Percentiles rank a stretch among this genome's conserved stretches.
Evolutionary conservation across 2,888 invertebrate genomes (phyloP).

Genomic region (Alviniconcha strummeri): DNA sequence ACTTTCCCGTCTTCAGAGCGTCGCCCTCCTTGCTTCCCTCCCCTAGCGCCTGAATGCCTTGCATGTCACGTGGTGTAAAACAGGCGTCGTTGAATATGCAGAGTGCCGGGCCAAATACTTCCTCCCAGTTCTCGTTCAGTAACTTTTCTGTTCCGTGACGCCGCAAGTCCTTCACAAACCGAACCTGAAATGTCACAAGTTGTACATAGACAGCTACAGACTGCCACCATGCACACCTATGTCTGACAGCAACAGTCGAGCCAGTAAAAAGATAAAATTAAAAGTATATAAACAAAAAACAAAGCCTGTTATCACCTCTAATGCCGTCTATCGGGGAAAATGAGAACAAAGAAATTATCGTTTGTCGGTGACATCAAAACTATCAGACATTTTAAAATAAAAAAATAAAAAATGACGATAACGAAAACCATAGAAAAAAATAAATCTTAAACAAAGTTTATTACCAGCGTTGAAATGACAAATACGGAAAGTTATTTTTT

Average conservation of each 20-base stretch:
- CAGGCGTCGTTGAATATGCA: conserved; percentile 17
- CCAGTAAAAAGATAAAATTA: neutral
- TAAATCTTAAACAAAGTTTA: too few relatives aligned
- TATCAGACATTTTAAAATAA: too few relatives aligned
- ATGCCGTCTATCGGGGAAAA: too few relatives aligned
- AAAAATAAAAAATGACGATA: too few relatives aligned
- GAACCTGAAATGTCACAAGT: neutral
- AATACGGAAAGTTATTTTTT: too few relatives aligned
- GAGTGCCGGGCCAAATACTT: conserved; percentile 13
- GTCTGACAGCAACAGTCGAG: too few relatives aligned
- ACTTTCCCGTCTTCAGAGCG: conserved; percentile 21
- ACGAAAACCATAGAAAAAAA: too few relatives aligned
- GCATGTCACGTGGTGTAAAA: conserved; percentile 4
- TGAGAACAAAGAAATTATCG: too few relatives aligned
- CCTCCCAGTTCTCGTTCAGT: conserved; percentile 8
- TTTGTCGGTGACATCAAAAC: too few relatives aligned
- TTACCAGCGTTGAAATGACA: too few relatives aligned
- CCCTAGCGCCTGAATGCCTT: conserved; percentile 24
- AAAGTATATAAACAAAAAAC: neutral
- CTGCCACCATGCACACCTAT: neutral
- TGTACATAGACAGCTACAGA: neutral
- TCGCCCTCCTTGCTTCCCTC: conserved; percentile 27
- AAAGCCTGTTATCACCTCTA: too few relatives aligned
- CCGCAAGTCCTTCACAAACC: conserved; percentile 14
- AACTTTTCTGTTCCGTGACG: neutral